Evolutionary conservation across 1,140 invertebrate species (phyloP).

Genomic region (Platorchestia sp.): DNA sequence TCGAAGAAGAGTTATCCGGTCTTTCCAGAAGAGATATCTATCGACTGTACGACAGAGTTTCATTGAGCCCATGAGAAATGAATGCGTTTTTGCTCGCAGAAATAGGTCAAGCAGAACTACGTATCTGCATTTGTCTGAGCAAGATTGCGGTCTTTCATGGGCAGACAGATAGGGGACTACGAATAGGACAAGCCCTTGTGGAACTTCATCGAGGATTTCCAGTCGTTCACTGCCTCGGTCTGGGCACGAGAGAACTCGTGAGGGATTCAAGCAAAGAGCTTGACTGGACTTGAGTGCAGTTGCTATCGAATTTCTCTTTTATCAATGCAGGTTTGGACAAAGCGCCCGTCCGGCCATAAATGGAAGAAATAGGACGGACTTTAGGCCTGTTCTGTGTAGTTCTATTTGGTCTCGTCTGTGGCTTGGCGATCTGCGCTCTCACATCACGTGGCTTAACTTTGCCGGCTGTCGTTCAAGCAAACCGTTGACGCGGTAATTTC

Average conservation of each 20-base stretch:
- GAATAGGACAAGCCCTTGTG: background rate
- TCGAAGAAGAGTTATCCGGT: too few relatives aligned
- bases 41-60: too few relatives aligned
- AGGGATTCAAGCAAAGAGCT: background rate
- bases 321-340: slow-evolving; percentile 36
- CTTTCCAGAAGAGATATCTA: too few relatives aligned
- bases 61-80: background rate
- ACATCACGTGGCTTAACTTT: background rate
- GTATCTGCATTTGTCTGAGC: background rate
- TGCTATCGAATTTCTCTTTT: slow-evolving; percentile 42
- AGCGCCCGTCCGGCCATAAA: background rate
- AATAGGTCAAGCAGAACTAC: background rate
- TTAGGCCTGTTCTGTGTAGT: background rate
- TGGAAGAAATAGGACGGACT: slow-evolving; percentile 10
- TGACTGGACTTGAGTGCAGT: slow-evolving; percentile 23
- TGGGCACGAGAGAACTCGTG: background rate
- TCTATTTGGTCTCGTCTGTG: background rate
- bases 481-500: too few relatives aligned
- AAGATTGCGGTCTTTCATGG: background rate
- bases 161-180: background rate
- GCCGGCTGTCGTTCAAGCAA: background rate
- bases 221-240: slow-evolving; percentile 19
- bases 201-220: slow-evolving; percentile 3
- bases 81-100: background rate
- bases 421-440: background rate